A percentile compares a stretch with the other conserved stretches of the same genome.
Conservation (phyloP, 1,140 invertebrate genomes). For the Mylabris phalerata region DNA sequence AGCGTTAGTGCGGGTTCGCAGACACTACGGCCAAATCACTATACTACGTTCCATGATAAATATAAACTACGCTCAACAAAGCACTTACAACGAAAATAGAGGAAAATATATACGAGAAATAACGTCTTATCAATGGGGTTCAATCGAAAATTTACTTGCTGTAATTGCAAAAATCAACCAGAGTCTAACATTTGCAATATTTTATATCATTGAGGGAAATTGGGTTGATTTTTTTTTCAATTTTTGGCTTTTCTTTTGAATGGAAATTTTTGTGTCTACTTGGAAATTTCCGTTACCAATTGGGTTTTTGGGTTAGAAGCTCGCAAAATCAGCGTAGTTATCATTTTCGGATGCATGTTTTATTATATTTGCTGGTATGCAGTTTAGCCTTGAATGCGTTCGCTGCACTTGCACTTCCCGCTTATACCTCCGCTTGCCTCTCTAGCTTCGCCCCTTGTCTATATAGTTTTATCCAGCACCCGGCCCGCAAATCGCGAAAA, state of each 20-base stretch:
- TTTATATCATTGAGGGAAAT: no score
- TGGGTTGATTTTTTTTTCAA: no score
- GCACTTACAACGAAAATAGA: no score
- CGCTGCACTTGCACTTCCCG: conserved; percentile 43
- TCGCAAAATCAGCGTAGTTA: conserved; percentile 8
- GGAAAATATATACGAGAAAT: no score
- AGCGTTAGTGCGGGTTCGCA: conserved; percentile 11
- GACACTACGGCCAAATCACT: conserved; percentile 14
- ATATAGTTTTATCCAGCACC: not conserved
- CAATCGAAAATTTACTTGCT: no score
- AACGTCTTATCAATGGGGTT: no score
- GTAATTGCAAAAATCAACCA: no score
- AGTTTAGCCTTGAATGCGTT: conserved; percentile 40
- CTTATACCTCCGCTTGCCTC: conserved; percentile 24
- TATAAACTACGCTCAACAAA: conserved; percentile 4
- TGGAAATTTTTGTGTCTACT: no score
- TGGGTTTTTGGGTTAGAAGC: conserved; percentile 15
- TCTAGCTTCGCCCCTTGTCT: conserved; percentile 3
- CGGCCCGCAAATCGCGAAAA: conserved; percentile 17
- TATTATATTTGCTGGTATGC: conserved; percentile 30
- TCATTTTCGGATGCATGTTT: conserved; percentile 11
- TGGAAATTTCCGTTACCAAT: not conserved
- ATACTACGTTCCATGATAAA: conserved; percentile 3
- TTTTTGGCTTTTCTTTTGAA: no score
- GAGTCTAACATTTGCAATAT: no score